Base-by-base conservation (phyloP, 2,888 invertebrate species). In the Clusia tigrina region DNA sequence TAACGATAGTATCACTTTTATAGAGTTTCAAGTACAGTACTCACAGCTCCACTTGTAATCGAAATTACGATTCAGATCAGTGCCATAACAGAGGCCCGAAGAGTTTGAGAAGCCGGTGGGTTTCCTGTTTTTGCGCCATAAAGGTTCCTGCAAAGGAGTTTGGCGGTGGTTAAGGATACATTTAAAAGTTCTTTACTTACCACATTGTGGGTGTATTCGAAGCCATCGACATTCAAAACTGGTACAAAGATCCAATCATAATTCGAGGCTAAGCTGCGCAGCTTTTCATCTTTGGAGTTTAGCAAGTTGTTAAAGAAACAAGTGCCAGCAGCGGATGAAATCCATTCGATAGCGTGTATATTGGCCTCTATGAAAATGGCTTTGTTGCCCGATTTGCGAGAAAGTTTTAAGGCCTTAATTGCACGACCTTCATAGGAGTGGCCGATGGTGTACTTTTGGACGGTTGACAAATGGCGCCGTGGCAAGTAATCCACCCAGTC, bases 261-360 rank as follows among this genome's bases (percentile, higher is more conserved):
- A 12, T 71, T 65, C 59, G 69, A 65, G 1, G 65, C 54, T 17
- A 78, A 54, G 0, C 69, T 56, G 17, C 59, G 69, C 17, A 78
- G 51, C 0, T 65, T 59, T 0, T 58, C 20, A 53, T 76, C 69
- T 0, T 58, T 1, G 0, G 77, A 70, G 55, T 69, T 71, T 20
- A 78, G 61, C 46, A 78, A 42, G 17, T 73, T 68, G 42, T 79
- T 69, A 0, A 78, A 25, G 10, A 77, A 67, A 20, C 62, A 77
- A n/a, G 78, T 78, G 10, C 69, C 68, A 1, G 76, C 69, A 3
- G 79, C 78, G 0, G 79, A 78, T 1, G 79, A 72, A 54, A 78
- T 79, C 78, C 79, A 79, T 58, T 78, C 79, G 66, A 77, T 71
- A 52, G 78, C 79, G 62, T 79, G 79, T 22, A 78, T 78, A 46